Conservation (phyloP, 2,113 vertebrate genomes). For the Cinclus cinclus region DNA sequence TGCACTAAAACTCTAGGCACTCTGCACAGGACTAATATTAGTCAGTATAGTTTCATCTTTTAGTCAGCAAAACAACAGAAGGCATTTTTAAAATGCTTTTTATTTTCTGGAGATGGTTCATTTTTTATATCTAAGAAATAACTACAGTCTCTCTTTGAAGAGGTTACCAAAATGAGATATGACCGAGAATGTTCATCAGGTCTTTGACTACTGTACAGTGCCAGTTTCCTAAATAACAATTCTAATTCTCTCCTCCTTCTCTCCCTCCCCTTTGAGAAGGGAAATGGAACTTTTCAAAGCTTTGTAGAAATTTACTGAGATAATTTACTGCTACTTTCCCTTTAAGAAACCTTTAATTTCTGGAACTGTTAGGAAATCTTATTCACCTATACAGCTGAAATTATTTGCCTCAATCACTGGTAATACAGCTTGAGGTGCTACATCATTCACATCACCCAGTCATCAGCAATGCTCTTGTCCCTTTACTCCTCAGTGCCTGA, state of each 20-base stretch:
- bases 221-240: background rate
- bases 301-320: background rate
- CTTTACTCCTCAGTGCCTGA: background rate
- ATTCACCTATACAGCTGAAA: background rate
- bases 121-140: background rate
- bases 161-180: background rate
- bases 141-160: background rate
- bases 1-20: background rate
- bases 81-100: conserved; percentile 14
- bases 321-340: background rate
- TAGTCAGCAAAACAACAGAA: conserved; percentile 33
- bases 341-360: background rate
- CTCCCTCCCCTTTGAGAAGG: background rate
- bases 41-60: background rate
- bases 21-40: background rate
- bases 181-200: background rate
- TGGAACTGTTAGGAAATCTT: background rate
- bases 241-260: background rate
- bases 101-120: background rate
- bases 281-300: background rate
- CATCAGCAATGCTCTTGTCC: background rate
- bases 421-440: background rate
- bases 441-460: background rate
- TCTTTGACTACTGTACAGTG: background rate
- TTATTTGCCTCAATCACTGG: background rate